Conservation (phyloP, 1,140 invertebrate genomes). For the Steinernema feltiae region DNA sequence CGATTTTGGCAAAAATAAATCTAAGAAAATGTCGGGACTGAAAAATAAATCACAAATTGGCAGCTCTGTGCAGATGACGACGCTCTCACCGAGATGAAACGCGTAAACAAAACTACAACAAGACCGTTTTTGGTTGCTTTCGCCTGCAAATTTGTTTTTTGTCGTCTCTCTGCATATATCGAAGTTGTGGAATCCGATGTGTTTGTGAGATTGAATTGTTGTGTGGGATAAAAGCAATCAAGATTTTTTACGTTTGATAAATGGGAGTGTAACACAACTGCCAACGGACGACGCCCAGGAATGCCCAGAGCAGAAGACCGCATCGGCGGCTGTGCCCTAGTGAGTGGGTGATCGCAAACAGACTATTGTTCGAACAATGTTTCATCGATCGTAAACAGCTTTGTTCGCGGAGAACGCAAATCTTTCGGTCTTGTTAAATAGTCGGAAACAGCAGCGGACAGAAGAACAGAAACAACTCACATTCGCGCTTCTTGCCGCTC, state of each 20-base stretch:
- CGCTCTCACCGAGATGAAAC: too few relatives aligned
- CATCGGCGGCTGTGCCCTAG: not conserved
- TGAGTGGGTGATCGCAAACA: not conserved
- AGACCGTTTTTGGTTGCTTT: too few relatives aligned
- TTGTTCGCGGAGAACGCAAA: not conserved
- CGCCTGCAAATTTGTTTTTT: not conserved
- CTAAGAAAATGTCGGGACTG: not conserved
- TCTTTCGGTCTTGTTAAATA: too few relatives aligned
- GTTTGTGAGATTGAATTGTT: not conserved
- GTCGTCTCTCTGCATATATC: not conserved
- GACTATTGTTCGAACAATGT: not conserved
- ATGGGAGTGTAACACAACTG: not conserved
- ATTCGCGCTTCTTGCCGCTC: conserved; percentile 6
- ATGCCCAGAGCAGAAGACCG: not conserved
- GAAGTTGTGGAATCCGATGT: not conserved
- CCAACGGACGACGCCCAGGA: not conserved
- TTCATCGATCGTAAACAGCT: not conserved
- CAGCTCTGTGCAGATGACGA: too few relatives aligned
- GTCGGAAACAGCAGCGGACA: too few relatives aligned
- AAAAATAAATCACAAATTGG: not conserved
- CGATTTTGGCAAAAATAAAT: not conserved
- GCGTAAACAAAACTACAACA: too few relatives aligned
- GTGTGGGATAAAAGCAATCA: not conserved
- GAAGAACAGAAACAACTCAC: not conserved
- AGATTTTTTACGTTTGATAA: not conserved